Evolutionary conservation across 1,140 invertebrate species (phyloP), one percentile per base, ranked within the genome.

Genomic region (Zaprionus ornatus): DNA sequence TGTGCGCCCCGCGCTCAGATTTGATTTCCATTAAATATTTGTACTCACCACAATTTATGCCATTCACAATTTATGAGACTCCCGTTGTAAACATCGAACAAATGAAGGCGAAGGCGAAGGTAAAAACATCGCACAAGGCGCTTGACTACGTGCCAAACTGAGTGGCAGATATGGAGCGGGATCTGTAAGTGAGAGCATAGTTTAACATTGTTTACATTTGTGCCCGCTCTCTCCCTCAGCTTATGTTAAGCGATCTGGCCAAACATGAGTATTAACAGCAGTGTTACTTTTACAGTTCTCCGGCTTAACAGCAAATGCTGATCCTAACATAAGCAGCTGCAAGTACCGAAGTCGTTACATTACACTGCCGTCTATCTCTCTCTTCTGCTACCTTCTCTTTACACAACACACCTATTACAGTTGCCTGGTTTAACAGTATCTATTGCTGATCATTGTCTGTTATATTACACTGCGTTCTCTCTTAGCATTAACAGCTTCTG

Each of bases 21-120:
- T 80, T 78, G 40, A 70, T 66, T 74, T 75, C 75, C 76, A 63
- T 71, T 71, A 80, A 78, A 80, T 80, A 78, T 80, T 78, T 80
- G 71, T 74, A 71, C 78, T 64, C 59, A 66, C 65, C 74, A n/a
- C n/a, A n/a, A n/a, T n/a, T 79, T 68, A 64, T 64, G 40, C 40
- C 74, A 65, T 68, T 62, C 73, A 56, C 55, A 45, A 9, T 70
- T 75, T 70, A 69, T 48, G 50, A 23, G 15, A 32, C 62, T 50
- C 9, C 40, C 29, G 59, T 74, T 65, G 77, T 79, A 63, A 72
- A 71, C 60, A 32, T 32, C 64, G 69, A n/a, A 6, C n/a, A 42
- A 9, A 32, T 27, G 37, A 74, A 77, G 77, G 74, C 62, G 54
- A 78, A 65, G 63, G 71, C 66, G 50, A 71, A 70, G 76, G 65